Conservation (phyloP, 2,888 invertebrate genomes). For the Electrophaes corylata region DNA sequence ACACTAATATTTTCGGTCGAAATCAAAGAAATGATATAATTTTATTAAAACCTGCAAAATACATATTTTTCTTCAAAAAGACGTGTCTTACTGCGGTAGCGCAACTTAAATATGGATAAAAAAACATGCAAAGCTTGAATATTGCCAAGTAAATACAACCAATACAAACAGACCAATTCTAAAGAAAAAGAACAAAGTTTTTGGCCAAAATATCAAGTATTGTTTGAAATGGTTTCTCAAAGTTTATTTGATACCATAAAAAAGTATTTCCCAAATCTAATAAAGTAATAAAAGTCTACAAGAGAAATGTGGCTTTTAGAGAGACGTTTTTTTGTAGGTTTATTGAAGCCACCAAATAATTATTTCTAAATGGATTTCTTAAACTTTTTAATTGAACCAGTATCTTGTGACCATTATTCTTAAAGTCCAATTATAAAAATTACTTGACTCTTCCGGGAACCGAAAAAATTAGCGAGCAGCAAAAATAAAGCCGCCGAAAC, state of each 20-base stretch:
- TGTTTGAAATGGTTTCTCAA: background rate
- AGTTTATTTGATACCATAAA: background rate
- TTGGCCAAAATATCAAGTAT: background rate
- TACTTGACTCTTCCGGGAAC: background rate
- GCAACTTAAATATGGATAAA: no score
- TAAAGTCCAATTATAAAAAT: background rate
- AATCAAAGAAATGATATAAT: no score
- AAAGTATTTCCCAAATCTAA: background rate
- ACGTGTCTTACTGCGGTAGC: no score
- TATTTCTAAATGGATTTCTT: background rate
- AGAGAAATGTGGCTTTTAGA: background rate
- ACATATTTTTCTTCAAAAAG: no score
- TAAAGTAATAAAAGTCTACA: background rate
- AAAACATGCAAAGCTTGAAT: no score
- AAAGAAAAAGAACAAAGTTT: background rate
- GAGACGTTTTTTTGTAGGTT: background rate
- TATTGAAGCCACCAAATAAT: background rate
- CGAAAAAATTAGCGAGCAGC: background rate
- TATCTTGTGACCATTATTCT: background rate
- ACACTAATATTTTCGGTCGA: no score
- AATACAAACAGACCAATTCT: background rate
- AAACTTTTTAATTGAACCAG: background rate
- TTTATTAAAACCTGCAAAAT: no score
- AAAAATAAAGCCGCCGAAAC: no score
- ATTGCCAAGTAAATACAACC: background rate